A percentile compares a stretch with the other conserved stretches of the same genome.
Conservation (phyloP, 2,888 invertebrate species). For the Tiphia femorata region DNA sequence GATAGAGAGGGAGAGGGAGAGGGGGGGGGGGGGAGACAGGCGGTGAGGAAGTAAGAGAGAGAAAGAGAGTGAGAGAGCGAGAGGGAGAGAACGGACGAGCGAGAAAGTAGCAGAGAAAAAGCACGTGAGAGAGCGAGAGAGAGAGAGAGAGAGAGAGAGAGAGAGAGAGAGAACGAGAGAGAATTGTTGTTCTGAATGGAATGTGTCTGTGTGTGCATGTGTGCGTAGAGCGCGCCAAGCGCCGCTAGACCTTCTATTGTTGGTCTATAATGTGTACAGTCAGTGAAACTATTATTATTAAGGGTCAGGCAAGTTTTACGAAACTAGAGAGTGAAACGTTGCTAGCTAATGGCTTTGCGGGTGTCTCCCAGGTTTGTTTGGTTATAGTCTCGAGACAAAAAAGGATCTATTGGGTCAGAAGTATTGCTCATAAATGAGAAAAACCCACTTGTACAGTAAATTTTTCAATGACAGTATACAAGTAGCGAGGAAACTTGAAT, state of each 20-base stretch:
- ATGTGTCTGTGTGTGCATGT: constrained; percentile 42
- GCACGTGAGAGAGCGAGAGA: neutral
- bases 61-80: constrained; percentile 2
- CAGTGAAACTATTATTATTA: constrained; percentile 69
- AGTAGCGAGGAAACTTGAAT: constrained; percentile 49
- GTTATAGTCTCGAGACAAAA: constrained; percentile 33
- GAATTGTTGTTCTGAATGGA: constrained; percentile 6
- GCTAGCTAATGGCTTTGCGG: constrained; percentile 53
- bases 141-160: constrained; percentile 3
- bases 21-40: neutral
- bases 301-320: constrained; percentile 62
- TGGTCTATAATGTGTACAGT: constrained; percentile 70
- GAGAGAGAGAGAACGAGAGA: constrained; percentile 11
- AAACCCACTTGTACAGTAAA: constrained; percentile 60
- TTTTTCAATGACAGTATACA: constrained; percentile 37
- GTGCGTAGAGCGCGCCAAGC: constrained; percentile 60
- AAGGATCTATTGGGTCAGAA: constrained; percentile 31
- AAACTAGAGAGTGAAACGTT: constrained; percentile 39
- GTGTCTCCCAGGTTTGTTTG: constrained; percentile 55
- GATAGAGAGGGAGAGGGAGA: no score
- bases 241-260: constrained; percentile 68
- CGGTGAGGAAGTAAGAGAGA: neutral
- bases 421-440: constrained; percentile 33
- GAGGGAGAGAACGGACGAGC: constrained; percentile 7
- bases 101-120: neutral